Evolutionary conservation across 2,888 invertebrate species (phyloP).

Genomic region (Erebia aethiops): DNA sequence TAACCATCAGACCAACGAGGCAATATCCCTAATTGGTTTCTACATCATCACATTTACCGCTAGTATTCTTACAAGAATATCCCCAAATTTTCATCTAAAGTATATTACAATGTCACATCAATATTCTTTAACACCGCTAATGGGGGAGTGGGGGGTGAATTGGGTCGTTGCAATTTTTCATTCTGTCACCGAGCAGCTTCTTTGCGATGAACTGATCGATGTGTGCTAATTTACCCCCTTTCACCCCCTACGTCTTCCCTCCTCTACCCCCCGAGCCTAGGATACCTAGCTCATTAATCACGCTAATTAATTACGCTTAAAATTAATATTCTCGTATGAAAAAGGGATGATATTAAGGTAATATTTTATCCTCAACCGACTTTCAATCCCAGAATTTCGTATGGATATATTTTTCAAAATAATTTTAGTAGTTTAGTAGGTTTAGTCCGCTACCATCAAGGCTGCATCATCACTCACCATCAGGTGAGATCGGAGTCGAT

Average conservation of each 20-base stretch:
- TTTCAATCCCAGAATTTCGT: too few relatives aligned
- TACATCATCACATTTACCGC: too few relatives aligned
- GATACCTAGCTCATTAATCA: slow-evolving; percentile 34
- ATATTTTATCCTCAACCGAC: slow-evolving; percentile 3
- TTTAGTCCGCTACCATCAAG: too few relatives aligned
- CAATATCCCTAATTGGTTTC: too few relatives aligned
- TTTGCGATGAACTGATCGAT: slow-evolving; percentile 43
- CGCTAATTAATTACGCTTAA: slow-evolving; percentile 30
- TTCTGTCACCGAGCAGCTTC: slow-evolving; percentile 55
- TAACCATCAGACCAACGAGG: too few relatives aligned
- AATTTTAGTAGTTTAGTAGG: too few relatives aligned
- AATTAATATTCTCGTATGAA: slow-evolving; percentile 34
- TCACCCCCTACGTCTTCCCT: neutral
- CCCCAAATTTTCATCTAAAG: neutral
- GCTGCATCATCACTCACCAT: too few relatives aligned
- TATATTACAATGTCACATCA: slow-evolving; percentile 1
- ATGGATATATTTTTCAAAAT: too few relatives aligned
- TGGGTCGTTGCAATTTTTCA: slow-evolving; percentile 61
- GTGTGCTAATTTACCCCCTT: slow-evolving; percentile 37
- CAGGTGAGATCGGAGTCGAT: neutral
- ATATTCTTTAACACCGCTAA: slow-evolving; percentile 42
- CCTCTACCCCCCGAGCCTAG: neutral
- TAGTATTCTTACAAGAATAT: neutral
- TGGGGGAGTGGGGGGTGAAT: slow-evolving; percentile 39
- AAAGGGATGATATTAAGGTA: slow-evolving; percentile 15